Evolutionary conservation across 2,113 vertebrate genomes (phyloP), one percentile per base, ranked within the genome.

Genomic region (Forbesichthys agassizii): DNA sequence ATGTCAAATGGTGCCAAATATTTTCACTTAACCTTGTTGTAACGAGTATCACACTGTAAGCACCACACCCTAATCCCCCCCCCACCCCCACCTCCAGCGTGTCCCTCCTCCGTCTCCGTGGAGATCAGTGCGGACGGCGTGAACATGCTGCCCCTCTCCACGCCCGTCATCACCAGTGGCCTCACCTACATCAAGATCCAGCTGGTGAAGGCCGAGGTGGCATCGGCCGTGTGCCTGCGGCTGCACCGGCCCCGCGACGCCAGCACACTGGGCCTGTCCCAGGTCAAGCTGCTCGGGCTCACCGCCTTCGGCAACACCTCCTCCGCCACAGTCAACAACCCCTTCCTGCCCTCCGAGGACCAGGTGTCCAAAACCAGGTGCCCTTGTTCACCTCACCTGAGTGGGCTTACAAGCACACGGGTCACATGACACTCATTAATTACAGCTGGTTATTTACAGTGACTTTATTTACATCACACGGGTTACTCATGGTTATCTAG

Each of bases 321-420:
- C 3, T 99, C 97, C 48, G 96, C 98, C 70, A 99, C 98, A 0
- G 96, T 99, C 77, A 99, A 97, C 84, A 99, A 99, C 83, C 98
- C 98, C 1, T 99, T 99, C 84, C 94, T 99, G 74, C 97, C 98
- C 8, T 98, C 97, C 12, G 98, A 99, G 91, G 98, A 99, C 89
- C 98, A 99, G 75, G 97, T 99, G 65, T 99, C 98, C 55, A 99
- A 99, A 93, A 99, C 98, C 60, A 99, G 97, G 98, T 99, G 79
- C 33, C 12, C 27, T 27, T 27, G 27, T 27, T 27, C 27, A 27
- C 27, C 27, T 27, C 2, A 27, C 27, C 27, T 27, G 27, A 27
- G 20, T 20, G 18, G 4, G 33, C 3, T 7, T 5, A 51, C 48
- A 51, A 9, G 12, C 48, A 51, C 48, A 51, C 2, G 20, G 20